These are phyloP conservation scores for Lytechinus pictus DNA, from an alignment of 35 echinoderm and acorn worm species.

Conservation along the genomic window DNA sequence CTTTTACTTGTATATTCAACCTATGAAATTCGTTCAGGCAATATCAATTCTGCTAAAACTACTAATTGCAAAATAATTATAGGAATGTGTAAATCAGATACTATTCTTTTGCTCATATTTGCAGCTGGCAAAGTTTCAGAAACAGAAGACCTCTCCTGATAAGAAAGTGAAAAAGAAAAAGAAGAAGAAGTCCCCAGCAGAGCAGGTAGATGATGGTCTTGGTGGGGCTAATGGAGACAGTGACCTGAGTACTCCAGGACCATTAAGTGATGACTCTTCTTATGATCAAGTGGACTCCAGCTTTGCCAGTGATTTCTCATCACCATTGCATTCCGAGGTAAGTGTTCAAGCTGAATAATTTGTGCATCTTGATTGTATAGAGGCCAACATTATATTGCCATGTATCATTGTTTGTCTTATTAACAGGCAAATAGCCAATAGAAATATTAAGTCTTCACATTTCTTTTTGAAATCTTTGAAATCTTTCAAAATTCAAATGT, in stretches of 20 bases:
- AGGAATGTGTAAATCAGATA: not conserved
- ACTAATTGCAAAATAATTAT: not conserved
- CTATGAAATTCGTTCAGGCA: too few species aligned
- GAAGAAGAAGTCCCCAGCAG: constrained; percentile 64
- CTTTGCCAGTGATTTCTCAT: constrained; percentile 73
- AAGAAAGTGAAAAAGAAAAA: constrained; percentile 82
- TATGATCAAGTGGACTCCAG: constrained; percentile 73
- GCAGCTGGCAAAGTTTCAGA: constrained; percentile 94
- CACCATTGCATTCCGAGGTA: constrained; percentile 74
- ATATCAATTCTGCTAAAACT: too few species aligned
- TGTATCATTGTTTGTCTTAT: too few species aligned
- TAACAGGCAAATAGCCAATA: too few species aligned
- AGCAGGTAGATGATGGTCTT: constrained; percentile 33
- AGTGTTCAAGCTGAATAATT: not conserved
- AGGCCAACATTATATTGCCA: too few species aligned
- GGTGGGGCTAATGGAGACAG: constrained; percentile 59
- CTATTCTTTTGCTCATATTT: not conserved
- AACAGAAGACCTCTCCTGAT: constrained; percentile 74
- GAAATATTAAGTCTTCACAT: too few species aligned
- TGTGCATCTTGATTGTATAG: too few species aligned
- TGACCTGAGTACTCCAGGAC: constrained; percentile 21
- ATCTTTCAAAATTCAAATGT: too few species aligned
- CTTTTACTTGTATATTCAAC: too few species aligned
- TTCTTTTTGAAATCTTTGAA: too few species aligned
- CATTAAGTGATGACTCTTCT: constrained; percentile 49